A percentile compares a stretch with the other conserved stretches of the same genome.
Evolutionary conservation across 2,113 vertebrate species (phyloP).

Genomic region (Orcinus orca): DNA sequence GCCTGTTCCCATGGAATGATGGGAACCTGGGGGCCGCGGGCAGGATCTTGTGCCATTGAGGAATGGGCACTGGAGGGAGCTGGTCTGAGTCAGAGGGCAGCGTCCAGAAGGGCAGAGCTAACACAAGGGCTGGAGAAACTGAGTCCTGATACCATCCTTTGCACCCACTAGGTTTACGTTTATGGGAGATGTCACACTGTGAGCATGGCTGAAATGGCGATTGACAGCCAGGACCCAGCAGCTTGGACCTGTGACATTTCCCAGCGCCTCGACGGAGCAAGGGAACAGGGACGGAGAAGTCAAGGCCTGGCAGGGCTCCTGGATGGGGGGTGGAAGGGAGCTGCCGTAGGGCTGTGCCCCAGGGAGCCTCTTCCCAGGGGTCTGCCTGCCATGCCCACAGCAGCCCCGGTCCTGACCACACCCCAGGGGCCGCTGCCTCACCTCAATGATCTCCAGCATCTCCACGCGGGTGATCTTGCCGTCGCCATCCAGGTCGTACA

Average conservation of each 20-base stretch:
- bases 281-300: rapidly evolving
- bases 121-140: not conserved
- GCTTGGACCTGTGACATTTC: not conserved
- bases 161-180: rapidly evolving
- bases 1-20: not conserved
- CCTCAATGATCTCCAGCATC: conserved; percentile 99
- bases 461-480: conserved; percentile 99
- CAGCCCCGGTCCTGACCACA: rapidly evolving
- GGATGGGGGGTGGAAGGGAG: not conserved
- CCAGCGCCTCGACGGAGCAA: rapidly evolving
- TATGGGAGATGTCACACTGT: not conserved
- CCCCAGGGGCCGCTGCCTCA: conserved; percentile 65
- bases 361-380: not conserved
- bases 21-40: not conserved
- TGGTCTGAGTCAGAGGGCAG: rapidly evolving
- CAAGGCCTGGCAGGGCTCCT: not conserved
- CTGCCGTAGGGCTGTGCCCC: rapidly evolving
- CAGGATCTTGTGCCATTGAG: not conserved
- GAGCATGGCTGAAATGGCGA: not conserved
- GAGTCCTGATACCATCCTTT: rapidly evolving
- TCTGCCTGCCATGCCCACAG: not conserved
- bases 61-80: not conserved
- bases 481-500: conserved; percentile 98
- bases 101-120: too few species aligned
- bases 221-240: not conserved